Evolutionary conservation across 2,113 vertebrate species (phyloP), one percentile per base, ranked within the genome.

Genomic region (Numida meleagris): DNA sequence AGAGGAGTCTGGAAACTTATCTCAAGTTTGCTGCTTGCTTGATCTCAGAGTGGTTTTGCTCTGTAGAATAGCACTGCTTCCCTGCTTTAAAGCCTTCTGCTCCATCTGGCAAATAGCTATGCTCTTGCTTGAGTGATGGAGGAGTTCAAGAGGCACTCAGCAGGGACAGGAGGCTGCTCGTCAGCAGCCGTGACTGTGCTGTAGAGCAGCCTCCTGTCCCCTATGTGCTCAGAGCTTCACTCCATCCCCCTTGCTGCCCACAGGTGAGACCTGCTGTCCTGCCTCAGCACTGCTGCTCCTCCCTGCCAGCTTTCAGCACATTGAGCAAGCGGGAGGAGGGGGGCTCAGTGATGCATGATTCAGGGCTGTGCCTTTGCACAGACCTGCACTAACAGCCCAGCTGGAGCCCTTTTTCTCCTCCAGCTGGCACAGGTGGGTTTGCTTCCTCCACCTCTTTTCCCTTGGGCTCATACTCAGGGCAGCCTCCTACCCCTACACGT

Each of bases 91-190:
- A 81, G 68, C 82, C 12, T 18, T 78, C 90, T 93, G 48, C 48
- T 94, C 76, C 77, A 78, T 88, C 94, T 96, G 96, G 86, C 80
- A 93, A 68, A 68, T 75, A 66, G 51, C 43, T 90, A 31, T 59
- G 24, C 36, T 84, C 67, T 63, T 90, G 88, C 68, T 68, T 58
- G n/a, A 82, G 82, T 71, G 87, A 73, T 71, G 86, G 42, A 85
- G 74, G 70, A 86, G 59, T 75, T 83, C n/a, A 63, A 16, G 57
- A 46, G 74, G 73, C 36, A 51, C 82, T 90, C 65, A 88, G 82
- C 40, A 48, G 79, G 73, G 61, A 48, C 50, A 83, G 45, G 27
- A 74, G 55, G n/a, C 46, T 86, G 51, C 68, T 96, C 34, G 31
- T 17, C 59, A 63, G 84, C 46, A 91, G 75, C 82, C 29, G 8